phyloP scores from a whole-genome alignment of 2,797 vertebrate species.

The Melanitta fusca region DNA sequence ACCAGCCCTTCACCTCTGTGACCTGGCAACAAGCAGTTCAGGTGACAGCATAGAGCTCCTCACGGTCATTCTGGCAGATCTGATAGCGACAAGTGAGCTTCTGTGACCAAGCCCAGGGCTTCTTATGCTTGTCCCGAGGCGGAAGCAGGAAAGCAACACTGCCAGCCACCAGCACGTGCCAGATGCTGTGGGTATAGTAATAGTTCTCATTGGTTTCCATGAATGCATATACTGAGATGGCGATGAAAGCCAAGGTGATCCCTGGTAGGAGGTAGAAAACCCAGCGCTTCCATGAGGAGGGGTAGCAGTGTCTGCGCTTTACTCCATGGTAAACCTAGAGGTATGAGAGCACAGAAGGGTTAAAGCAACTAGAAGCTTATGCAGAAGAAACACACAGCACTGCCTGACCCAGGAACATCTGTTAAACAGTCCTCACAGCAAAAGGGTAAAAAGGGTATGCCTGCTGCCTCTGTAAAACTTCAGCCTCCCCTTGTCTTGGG shows the following conservation, averaged over 20 bases:
- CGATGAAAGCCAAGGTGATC: conserved; percentile 84
- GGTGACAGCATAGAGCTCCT: conserved; percentile 90
- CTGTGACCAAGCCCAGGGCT: conserved; percentile 83
- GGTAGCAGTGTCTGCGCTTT: conserved; percentile 88
- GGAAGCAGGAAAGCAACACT: conserved; percentile 92
- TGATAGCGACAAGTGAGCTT: conserved; percentile 89
- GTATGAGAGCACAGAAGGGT: background rate
- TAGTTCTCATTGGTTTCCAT: conserved; percentile 94
- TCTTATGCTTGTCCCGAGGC: conserved; percentile 81
- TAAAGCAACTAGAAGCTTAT: background rate
- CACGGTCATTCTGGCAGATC: conserved; percentile 88
- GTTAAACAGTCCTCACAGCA: background rate
- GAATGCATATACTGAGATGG: conserved; percentile 88
- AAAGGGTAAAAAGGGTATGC: background rate
- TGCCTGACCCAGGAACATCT: background rate
- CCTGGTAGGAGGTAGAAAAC: conserved; percentile 91
- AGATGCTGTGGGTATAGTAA: conserved; percentile 95
- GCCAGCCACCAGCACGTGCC: conserved; percentile 92
- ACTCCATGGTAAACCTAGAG: conserved; percentile 86
- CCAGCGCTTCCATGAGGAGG: conserved; percentile 93
- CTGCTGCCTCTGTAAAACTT: background rate
- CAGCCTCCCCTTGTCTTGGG: background rate
- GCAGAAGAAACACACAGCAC: background rate
- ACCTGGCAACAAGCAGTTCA: conserved; percentile 35
- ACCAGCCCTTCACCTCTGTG: background rate